These are phyloP conservation scores for Drosophila nr. fundita DNA, from an alignment of 2,888 invertebrate species.

Conservation along the genomic window DNA sequence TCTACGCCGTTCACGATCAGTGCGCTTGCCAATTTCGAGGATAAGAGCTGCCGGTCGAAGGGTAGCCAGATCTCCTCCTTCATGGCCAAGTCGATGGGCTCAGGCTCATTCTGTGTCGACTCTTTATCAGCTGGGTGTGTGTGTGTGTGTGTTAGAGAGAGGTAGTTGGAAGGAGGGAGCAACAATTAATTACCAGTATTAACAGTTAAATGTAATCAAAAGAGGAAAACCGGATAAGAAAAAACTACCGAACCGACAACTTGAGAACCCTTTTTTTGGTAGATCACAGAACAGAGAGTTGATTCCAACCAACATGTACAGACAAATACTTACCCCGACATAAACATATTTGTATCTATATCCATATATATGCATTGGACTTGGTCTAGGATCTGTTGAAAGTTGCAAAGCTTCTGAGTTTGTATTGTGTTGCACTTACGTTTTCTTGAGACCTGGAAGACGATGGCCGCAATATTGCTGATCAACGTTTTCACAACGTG, in stretches of 20 bases:
- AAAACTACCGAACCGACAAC: background rate
- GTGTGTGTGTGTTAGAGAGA: background rate
- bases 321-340: slow-evolving; percentile 22
- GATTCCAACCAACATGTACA: background rate
- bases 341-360: background rate
- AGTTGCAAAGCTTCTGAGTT: slow-evolving; percentile 7
- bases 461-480: slow-evolving; percentile 90
- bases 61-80: slow-evolving; percentile 60
- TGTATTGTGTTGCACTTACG: slow-evolving; percentile 74
- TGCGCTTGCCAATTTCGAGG: slow-evolving; percentile 92
- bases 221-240: background rate
- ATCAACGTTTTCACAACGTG: slow-evolving; percentile 91
- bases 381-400: slow-evolving; percentile 20
- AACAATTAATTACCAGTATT: slow-evolving; percentile 36
- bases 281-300: background rate
- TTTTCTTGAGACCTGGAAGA: slow-evolving; percentile 88
- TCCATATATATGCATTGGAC: background rate
- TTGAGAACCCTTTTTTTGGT: background rate
- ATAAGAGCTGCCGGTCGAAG: slow-evolving; percentile 92
- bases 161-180: slow-evolving; percentile 8
- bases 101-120: background rate
- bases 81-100: slow-evolving; percentile 9
- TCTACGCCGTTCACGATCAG: slow-evolving; percentile 92
- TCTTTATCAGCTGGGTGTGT: slow-evolving; percentile 21
- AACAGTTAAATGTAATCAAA: background rate